phyloP scores from a whole-genome alignment of 1,140 invertebrate species.

The Charaxes varanes region DNA sequence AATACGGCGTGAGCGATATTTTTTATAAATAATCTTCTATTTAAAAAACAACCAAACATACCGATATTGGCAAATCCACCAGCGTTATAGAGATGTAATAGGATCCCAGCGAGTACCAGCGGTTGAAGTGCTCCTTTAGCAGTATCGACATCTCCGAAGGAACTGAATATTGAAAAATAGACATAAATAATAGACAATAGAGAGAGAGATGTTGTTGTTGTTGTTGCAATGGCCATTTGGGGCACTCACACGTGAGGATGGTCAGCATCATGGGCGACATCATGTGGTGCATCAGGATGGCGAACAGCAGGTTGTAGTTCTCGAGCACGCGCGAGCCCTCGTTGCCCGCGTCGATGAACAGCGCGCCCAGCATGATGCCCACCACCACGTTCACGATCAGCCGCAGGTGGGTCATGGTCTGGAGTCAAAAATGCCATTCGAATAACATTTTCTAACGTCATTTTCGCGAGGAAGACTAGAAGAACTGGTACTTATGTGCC shows the following conservation, averaged over 20 bases:
- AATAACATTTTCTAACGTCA: neutral
- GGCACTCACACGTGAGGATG: constrained; percentile 84
- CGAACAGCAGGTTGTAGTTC: constrained; percentile 89
- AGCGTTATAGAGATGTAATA: constrained; percentile 93
- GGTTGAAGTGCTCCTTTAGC: constrained; percentile 94
- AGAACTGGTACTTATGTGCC: too few species aligned
- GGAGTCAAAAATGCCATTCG: constrained; percentile 38
- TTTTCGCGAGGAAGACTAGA: neutral
- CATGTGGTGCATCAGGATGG: constrained; percentile 88
- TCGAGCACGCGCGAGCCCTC: constrained; percentile 84
- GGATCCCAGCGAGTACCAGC: constrained; percentile 96
- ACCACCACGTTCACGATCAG: constrained; percentile 82
- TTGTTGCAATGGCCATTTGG: neutral
- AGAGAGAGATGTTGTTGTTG: neutral
- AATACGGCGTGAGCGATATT: too few species aligned
- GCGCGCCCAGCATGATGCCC: constrained; percentile 82
- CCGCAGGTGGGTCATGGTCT: constrained; percentile 93
- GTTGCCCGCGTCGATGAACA: constrained; percentile 81
- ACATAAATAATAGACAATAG: constrained; percentile 1
- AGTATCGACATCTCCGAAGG: constrained; percentile 93
- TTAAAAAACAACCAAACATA: too few species aligned
- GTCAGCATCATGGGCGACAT: constrained; percentile 91
- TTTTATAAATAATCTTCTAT: too few species aligned
- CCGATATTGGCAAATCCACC: constrained; percentile 85
- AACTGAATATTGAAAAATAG: constrained; percentile 78